Conservation (phyloP, 1,140 invertebrate species). For the Drosophila baimaii region DNA sequence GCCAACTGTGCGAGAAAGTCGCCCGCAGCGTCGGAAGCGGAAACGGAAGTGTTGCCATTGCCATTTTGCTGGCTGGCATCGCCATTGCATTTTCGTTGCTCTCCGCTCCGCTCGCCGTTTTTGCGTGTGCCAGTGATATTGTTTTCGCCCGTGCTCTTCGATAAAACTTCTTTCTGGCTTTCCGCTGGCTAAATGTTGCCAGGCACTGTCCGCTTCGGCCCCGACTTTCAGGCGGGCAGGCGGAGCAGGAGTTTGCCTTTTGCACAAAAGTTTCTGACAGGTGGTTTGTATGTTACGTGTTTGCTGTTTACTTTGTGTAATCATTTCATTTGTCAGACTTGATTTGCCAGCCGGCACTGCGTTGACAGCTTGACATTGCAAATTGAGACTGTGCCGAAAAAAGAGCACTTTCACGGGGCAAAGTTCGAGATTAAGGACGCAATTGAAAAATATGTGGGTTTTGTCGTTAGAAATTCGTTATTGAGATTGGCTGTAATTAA, state of each 20-base stretch:
- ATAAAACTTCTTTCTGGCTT: conserved; percentile 77
- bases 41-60: conserved; percentile 82
- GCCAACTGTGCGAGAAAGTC: conserved; percentile 75
- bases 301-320: conserved; percentile 80
- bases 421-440: not conserved
- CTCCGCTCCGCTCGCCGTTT: conserved; percentile 10
- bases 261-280: conserved; percentile 69
- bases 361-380: conserved; percentile 65
- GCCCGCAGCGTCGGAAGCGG: conserved; percentile 77
- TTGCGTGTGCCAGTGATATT: conserved; percentile 54
- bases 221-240: not conserved
- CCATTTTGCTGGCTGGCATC: conserved; percentile 74
- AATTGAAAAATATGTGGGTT: not conserved
- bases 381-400: conserved; percentile 36
- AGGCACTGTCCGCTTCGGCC: conserved; percentile 19
- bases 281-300: conserved; percentile 72
- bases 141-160: conserved; percentile 51
- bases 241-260: conserved; percentile 34
- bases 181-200: conserved; percentile 70
- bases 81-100: conserved; percentile 62
- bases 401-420: not conserved
- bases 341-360: conserved; percentile 63
- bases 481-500: not conserved
- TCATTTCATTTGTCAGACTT: conserved; percentile 82
- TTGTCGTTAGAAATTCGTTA: not conserved